A percentile compares a stretch with the other conserved stretches of the same genome.
These are phyloP conservation scores for Microcebus jonahi DNA, from an alignment of 2,113 vertebrate genomes.

Conservation along the genomic window DNA sequence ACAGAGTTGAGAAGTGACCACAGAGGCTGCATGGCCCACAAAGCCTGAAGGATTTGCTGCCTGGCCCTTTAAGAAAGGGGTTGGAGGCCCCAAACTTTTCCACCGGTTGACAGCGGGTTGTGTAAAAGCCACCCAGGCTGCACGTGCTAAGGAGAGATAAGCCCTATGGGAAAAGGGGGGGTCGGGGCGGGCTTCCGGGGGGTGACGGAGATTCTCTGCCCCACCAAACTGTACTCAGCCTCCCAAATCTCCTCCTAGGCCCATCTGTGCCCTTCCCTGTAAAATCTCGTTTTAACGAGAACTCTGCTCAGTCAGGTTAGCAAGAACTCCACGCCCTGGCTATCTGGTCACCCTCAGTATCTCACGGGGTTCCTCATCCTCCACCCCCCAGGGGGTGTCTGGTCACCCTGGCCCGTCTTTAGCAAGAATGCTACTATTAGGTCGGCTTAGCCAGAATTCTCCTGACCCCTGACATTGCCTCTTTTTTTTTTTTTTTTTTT, in stretches of 20 bases:
- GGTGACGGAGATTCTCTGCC: not conserved
- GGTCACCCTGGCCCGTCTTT: not conserved
- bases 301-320: not conserved
- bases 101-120: not conserved
- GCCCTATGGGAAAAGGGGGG: not conserved
- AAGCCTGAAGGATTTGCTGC: not conserved
- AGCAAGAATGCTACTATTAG: not conserved
- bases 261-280: not conserved
- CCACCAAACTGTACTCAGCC: not conserved
- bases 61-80: not conserved
- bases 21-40: not conserved
- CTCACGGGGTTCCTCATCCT: not conserved
- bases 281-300: not conserved
- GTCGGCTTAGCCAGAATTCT: not conserved
- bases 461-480: too few relatives aligned
- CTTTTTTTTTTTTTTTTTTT: too few relatives aligned
- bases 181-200: not conserved
- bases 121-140: not conserved
- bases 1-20: not conserved
- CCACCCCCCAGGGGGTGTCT: not conserved
- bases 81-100: not conserved
- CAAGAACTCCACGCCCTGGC: not conserved
- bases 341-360: not conserved
- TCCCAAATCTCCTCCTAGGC: not conserved
- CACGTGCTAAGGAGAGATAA: not conserved